Conservation (phyloP, 1,140 invertebrate species). For the Solenopsis fugax region DNA sequence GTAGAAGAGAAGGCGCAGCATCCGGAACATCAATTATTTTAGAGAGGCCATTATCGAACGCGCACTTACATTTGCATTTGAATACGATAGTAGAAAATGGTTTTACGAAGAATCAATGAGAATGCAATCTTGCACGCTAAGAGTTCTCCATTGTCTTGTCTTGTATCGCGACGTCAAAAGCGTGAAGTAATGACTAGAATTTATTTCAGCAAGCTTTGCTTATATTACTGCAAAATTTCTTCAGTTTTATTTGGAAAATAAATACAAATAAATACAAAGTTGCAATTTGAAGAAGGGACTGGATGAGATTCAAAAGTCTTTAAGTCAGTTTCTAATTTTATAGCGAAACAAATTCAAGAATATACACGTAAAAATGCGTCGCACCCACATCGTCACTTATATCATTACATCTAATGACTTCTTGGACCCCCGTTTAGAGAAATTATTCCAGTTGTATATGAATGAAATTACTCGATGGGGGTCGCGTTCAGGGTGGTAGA, state of each 20-base stretch:
- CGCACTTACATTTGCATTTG: constrained; percentile 18
- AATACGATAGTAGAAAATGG: background rate
- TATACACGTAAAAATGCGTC: background rate
- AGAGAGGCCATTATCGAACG: background rate
- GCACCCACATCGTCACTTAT: background rate
- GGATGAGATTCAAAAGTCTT: background rate
- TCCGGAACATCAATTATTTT: constrained; percentile 16
- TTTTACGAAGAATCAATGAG: background rate
- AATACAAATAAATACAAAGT: background rate
- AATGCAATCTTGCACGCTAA: background rate
- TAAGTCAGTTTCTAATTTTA: background rate
- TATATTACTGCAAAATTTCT: background rate
- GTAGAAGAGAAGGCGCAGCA: background rate
- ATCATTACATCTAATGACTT: constrained; percentile 35
- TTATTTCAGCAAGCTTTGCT: background rate
- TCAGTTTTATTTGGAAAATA: background rate
- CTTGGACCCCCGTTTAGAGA: background rate
- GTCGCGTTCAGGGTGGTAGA: constrained; percentile 45
- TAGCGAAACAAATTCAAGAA: background rate
- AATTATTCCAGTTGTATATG: constrained; percentile 38
- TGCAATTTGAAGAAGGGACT: too few relatives aligned
- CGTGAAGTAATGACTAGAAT: background rate
- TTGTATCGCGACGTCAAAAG: background rate
- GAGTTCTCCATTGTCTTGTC: background rate
- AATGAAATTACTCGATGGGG: constrained; percentile 67